Evolutionary conservation across 2,113 vertebrate genomes (phyloP), one percentile per base, ranked within the genome.

Genomic region (Rhinoptilus africanus): DNA sequence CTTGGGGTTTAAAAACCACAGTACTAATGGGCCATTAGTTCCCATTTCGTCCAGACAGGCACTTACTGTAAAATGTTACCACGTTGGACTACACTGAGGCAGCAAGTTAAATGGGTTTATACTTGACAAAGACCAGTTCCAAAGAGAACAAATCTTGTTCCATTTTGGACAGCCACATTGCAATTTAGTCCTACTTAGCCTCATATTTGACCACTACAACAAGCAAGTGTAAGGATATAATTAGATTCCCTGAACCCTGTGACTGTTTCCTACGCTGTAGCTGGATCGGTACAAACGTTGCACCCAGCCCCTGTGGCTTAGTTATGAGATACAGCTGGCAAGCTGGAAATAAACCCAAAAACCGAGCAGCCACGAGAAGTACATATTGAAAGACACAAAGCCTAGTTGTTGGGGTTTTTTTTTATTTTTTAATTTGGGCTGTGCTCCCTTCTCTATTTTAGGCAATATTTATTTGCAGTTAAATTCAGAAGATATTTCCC

Each of bases 1-100:
- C 47, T 72, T 73, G 35, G 32, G 56, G 6, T 62, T 93, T 76
- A 91, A 56, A 67, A 27, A 35, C 73, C 72, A 60, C 37, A 67
- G 28, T 54, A 43, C 59, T 73, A 90, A 90, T 73, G 16, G 60
- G 39, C 34, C 43, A 77, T 73, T 93, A 78, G 51, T 91, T 96
- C 80, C 51, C 32, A 51, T 83, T 88, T 95, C 47, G 74, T 67
- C 8, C 4, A 71, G 1, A 47, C n/a, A 80, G 34, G 14, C 19
- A 51, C 10, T 90, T 74, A 63, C 2, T 77, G 19, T 50, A 63
- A 93, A 89, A 79, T 64, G 20, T 79, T 83, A 35, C 54, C 37
- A 4, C 1, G 1, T 28, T 71, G 34, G 47, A 59, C 32, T 81
- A 85, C 32, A 43, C 7, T 34, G 56, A 77, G 90, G 8, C 26